phyloP scores from a whole-genome alignment of 2,888 invertebrate species.

The Drosophila formosana region DNA sequence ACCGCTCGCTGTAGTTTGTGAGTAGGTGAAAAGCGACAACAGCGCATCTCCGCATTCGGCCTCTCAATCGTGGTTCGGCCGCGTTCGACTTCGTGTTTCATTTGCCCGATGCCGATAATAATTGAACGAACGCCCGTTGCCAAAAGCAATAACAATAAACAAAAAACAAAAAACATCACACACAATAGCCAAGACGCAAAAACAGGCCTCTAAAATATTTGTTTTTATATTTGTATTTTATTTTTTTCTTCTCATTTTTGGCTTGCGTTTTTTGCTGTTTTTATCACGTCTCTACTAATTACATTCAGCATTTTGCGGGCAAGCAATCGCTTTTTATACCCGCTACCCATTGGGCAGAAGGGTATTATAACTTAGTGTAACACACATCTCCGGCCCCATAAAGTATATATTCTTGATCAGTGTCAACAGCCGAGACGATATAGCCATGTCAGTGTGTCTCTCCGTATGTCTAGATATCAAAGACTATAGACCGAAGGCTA shows the following conservation, averaged over 20 bases:
- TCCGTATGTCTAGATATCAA: no score
- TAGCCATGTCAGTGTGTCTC: no score
- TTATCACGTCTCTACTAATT: constrained; percentile 65
- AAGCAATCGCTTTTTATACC: constrained; percentile 7
- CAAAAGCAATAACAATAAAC: constrained; percentile 43
- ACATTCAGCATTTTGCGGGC: constrained; percentile 47
- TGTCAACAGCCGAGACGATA: no score
- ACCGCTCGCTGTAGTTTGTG: constrained; percentile 23
- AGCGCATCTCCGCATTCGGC: constrained; percentile 41
- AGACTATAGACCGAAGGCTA: no score
- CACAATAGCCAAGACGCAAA: constrained; percentile 40
- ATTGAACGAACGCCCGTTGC: constrained; percentile 64
- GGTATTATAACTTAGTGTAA: no score
- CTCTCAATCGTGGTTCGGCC: constrained; percentile 34
- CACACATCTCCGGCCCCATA: no score
- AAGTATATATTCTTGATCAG: no score
- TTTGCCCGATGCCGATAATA: constrained; percentile 57
- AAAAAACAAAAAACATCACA: constrained; percentile 1
- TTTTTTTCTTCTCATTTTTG: constrained; percentile 30
- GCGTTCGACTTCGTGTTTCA: constrained; percentile 47
- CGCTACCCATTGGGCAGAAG: no score
- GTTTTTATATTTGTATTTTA: constrained; percentile 16
- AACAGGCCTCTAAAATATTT: constrained; percentile 53
- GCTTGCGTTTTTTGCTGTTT: constrained; percentile 29
- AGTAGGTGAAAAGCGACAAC: constrained; percentile 59